phyloP scores from a whole-genome alignment of 53 echinoderm and acorn worm species.

The Crossaster papposus region DNA sequence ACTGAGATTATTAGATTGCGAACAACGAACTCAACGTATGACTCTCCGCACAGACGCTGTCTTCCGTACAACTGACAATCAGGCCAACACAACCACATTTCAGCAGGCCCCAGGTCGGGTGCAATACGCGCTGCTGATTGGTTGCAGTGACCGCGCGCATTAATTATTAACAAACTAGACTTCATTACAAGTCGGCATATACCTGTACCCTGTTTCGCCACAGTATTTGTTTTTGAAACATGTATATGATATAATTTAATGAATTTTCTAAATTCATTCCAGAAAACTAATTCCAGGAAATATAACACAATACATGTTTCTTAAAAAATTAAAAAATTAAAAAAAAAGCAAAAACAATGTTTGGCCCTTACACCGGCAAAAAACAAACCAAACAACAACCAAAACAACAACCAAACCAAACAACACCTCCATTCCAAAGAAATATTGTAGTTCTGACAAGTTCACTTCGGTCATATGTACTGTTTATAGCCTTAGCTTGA shows the following conservation, averaged over 20 bases:
- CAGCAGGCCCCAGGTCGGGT: too few species aligned
- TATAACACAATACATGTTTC: conserved; percentile 19
- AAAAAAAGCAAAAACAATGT: too few species aligned
- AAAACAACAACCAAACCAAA: conserved; percentile 11
- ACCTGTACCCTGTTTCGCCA: too few species aligned
- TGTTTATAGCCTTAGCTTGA: conserved; percentile 15
- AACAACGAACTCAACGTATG: too few species aligned
- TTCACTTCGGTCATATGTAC: conserved; percentile 2
- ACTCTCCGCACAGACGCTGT: too few species aligned
- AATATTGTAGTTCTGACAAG: conserved; percentile 14
- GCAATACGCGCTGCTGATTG: too few species aligned
- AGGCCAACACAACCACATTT: too few species aligned
- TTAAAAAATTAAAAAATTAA: not conserved
- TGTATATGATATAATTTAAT: conserved; percentile 13
- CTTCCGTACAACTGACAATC: too few species aligned
- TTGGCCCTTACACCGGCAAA: not conserved
- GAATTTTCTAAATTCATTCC: conserved; percentile 1
- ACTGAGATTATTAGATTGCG: too few species aligned
- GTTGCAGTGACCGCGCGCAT: too few species aligned
- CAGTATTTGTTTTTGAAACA: conserved; percentile 30
- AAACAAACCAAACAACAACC: not conserved
- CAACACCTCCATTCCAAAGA: conserved; percentile 8
- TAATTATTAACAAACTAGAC: too few species aligned
- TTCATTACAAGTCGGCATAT: too few species aligned
- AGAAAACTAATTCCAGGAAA: conserved; percentile 13